Conservation (phyloP, 2,797 vertebrate species). For the Oceanodroma leucorhoa region DNA sequence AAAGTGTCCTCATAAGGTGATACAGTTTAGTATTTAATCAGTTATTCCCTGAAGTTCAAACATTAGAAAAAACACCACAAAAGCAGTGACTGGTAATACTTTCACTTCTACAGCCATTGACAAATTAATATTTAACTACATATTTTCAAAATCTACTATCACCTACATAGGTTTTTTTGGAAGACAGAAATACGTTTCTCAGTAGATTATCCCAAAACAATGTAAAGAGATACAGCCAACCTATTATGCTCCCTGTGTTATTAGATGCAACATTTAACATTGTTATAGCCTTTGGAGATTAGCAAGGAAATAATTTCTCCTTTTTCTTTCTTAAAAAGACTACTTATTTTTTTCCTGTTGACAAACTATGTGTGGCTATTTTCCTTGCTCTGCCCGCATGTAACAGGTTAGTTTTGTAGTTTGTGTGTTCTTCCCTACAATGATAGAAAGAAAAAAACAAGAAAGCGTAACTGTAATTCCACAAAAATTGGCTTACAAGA, state of each 20-base stretch:
- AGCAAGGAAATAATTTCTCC: not conserved
- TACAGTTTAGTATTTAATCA: not conserved
- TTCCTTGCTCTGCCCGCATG: not conserved
- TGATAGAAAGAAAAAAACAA: not conserved
- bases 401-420: not conserved
- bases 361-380: not conserved
- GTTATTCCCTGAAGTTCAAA: not conserved
- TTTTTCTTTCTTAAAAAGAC: not conserved
- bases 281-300: not conserved
- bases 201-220: not conserved
- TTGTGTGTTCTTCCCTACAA: not conserved
- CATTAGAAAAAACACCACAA: not conserved
- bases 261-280: not conserved
- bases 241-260: not conserved
- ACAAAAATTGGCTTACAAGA: not conserved
- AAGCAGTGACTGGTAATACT: not conserved
- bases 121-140: not conserved
- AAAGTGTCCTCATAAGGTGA: not conserved
- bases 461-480: not conserved
- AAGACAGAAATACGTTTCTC: not conserved
- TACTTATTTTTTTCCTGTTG: not conserved
- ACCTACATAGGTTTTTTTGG: not conserved
- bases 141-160: not conserved
- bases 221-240: not conserved
- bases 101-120: not conserved